phyloP scores from a whole-genome alignment of 2,888 invertebrate species.

The Hyposoter didymator region DNA sequence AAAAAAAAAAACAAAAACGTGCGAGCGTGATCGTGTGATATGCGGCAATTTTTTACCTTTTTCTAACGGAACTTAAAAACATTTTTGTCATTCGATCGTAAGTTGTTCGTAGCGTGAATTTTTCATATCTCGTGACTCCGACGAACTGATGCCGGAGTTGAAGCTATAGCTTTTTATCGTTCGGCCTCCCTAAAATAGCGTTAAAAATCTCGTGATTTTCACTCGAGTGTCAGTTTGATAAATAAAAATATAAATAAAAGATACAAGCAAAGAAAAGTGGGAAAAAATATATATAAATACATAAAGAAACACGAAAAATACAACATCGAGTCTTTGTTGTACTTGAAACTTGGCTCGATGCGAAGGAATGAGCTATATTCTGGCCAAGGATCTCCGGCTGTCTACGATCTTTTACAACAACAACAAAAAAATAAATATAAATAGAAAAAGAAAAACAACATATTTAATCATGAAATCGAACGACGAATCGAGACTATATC shows the following conservation, averaged over 20 bases:
- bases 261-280: slow-evolving; percentile 28
- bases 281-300: slow-evolving; percentile 33
- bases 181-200: slow-evolving; percentile 68
- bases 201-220: slow-evolving; percentile 60
- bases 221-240: slow-evolving; percentile 59
- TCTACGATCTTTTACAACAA: slow-evolving; percentile 47
- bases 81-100: slow-evolving; percentile 72
- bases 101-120: slow-evolving; percentile 72
- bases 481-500: slow-evolving; percentile 9
- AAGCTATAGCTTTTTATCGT: slow-evolving; percentile 67
- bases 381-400: slow-evolving; percentile 53
- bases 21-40: slow-evolving; percentile 70
- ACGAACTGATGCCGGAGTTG: slow-evolving; percentile 60
- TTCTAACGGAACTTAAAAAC: slow-evolving; percentile 73
- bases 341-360: slow-evolving; percentile 51
- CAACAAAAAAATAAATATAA: background rate
- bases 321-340: slow-evolving; percentile 50
- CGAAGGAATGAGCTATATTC: slow-evolving; percentile 60
- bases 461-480: slow-evolving; percentile 5
- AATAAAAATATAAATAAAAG: slow-evolving; percentile 39
- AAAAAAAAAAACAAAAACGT: slow-evolving; percentile 62
- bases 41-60: slow-evolving; percentile 77
- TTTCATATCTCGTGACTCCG: slow-evolving; percentile 68
- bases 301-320: slow-evolving; percentile 9
- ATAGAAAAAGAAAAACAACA: slow-evolving; percentile 24